Evolutionary conservation across 2,113 vertebrate species (phyloP), one percentile per base, ranked within the genome.

Genomic region (Ptyas mucosa): DNA sequence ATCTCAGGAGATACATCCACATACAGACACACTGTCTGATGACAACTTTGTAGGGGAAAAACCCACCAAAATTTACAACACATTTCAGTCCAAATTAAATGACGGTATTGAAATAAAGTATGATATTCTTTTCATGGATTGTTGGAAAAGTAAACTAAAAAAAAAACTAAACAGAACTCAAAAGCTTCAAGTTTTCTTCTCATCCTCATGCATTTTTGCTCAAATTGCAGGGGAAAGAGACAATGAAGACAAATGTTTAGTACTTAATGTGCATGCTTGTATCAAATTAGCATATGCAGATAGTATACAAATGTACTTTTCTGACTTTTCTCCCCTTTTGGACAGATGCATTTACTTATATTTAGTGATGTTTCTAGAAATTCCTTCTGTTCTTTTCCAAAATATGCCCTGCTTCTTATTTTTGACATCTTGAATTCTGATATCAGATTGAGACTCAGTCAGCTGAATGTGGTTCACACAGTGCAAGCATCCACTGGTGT

Each of bases 171-270:
- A 58, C 0, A 29, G 2, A 39, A 85, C 46, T 90, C 29, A 29
- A 61, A 93, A 95, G 94, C 1, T 34, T 39, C 39, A 88, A 91
- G 88, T 94, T 87, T 87, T 26, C 7, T 87, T 49, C 85, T 26
- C 43, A 85, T 39, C 43, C 46, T 51, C 26, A 87, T 52, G 29
- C 14, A 69, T n/a, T 69, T 69, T 69, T 69, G 64, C 29, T 69
- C 64, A 34, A n/a, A 14, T 15, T 34, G 64, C 64, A 69, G 64
- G 12, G 12, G 5, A 34, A 69, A 69, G 29, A 69, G 29, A 69
- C 34, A 69, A 69, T 69, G 64, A 29, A 64, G 26, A 69, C 64
- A n/a, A 69, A 69, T 15, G 29, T n/a, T 69, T 29, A 34, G 29
- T 69, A 69, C 64, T 69, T 69, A 69, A 69, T 69, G 6, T 69